A percentile compares a stretch with the other conserved stretches of the same genome.
phyloP scores from a whole-genome alignment of 2,113 vertebrate genomes.

The Sialia sialis region DNA sequence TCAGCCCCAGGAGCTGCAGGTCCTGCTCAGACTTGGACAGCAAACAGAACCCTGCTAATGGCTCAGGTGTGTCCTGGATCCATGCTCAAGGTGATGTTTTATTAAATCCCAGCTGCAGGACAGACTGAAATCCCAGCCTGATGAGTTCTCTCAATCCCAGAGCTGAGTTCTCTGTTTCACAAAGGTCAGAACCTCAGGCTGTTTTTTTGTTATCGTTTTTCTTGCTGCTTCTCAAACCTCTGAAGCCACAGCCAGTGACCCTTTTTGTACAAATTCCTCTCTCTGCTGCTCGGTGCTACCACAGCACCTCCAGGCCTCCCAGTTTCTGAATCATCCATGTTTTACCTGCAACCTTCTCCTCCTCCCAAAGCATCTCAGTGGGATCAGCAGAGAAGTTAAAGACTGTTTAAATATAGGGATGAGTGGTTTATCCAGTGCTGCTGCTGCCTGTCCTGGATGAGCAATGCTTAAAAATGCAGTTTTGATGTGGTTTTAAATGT shows the following conservation, averaged over 20 bases:
- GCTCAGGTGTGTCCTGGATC: not conserved
- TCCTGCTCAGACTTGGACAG: not conserved
- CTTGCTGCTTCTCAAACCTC: not conserved
- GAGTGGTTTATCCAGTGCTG: not conserved
- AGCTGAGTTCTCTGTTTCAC: not conserved
- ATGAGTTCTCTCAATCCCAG: not conserved
- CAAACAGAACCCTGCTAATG: not conserved
- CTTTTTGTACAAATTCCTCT: not conserved
- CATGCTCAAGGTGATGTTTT: not conserved
- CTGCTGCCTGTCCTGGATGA: not conserved
- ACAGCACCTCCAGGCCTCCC: not conserved
- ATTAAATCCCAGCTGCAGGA: not conserved
- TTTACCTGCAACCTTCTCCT: not conserved
- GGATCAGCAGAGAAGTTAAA: not conserved
- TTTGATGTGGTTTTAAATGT: not conserved
- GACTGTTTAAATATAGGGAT: not conserved
- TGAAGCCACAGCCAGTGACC: not conserved
- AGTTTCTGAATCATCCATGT: not conserved
- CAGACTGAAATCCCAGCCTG: not conserved
- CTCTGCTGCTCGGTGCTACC: not conserved
- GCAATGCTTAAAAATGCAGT: not conserved
- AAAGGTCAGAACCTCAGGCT: not conserved
- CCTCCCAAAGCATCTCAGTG: not conserved
- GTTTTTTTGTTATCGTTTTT: accelerated
- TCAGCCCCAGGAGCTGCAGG: accelerated